Evolutionary conservation across 2,113 vertebrate genomes (phyloP).

Genomic region (Oreochromis spilurus): DNA sequence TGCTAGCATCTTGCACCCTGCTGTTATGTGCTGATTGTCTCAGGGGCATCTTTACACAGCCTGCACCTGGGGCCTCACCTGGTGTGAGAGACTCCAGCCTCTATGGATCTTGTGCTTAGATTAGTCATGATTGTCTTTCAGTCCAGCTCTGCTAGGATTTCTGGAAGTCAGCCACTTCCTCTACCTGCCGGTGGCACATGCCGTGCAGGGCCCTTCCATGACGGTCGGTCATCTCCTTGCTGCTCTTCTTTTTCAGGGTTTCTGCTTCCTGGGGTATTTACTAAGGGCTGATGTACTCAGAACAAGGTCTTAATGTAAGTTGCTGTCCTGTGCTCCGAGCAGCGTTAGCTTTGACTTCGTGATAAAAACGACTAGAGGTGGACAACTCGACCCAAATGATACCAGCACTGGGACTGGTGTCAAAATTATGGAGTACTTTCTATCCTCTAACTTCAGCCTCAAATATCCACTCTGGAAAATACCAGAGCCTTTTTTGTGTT

Average conservation of each 20-base stretch:
- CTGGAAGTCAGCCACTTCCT: not conserved
- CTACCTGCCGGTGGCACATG: not conserved
- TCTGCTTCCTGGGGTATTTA: not conserved
- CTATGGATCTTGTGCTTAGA: not conserved
- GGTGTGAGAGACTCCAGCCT: not conserved
- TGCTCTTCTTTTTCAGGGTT: not conserved
- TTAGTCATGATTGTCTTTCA: not conserved
- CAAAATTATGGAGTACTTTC: not conserved
- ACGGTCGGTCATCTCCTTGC: not conserved
- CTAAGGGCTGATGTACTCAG: not conserved
- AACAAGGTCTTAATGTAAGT: not conserved
- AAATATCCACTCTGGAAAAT: not conserved
- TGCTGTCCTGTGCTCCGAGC: not conserved
- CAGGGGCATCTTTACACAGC: not conserved
- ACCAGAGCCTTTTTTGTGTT: not conserved
- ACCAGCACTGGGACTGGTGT: not conserved
- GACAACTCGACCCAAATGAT: not conserved
- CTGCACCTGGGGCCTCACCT: not conserved
- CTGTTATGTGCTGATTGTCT: not conserved
- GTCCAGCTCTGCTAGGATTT: not conserved
- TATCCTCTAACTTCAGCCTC: not conserved
- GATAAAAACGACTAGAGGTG: not conserved
- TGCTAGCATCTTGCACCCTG: not conserved
- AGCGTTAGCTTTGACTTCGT: not conserved
- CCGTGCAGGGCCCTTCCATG: not conserved